These are phyloP conservation scores for Gallinago jamesoni DNA, from an alignment of 2,113 vertebrate genomes.

Conservation along the genomic window DNA sequence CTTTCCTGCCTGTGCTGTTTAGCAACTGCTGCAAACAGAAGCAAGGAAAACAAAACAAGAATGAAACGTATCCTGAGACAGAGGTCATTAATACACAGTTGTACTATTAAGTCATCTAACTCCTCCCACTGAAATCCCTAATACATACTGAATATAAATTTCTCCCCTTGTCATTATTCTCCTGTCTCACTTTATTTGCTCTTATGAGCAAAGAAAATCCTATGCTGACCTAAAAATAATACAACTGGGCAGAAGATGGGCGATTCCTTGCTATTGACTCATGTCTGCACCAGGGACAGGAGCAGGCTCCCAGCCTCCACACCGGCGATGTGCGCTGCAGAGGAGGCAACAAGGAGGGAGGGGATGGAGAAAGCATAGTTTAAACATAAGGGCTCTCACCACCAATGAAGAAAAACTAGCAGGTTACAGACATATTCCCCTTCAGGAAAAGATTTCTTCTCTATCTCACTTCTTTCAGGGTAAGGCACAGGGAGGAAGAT, in stretches of 20 bases:
- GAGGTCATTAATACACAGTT: background rate
- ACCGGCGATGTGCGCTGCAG: background rate
- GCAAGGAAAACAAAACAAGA: background rate
- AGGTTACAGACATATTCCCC: background rate
- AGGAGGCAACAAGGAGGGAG: background rate
- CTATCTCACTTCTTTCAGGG: background rate
- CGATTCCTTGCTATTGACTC: background rate
- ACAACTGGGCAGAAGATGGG: background rate
- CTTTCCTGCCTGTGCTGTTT: background rate
- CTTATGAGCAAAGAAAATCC: background rate
- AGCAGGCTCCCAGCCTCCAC: background rate
- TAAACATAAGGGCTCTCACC: background rate
- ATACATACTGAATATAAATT: rapidly evolving
- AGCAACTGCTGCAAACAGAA: background rate
- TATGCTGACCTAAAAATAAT: background rate
- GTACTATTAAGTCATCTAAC: background rate
- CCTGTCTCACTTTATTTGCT: background rate
- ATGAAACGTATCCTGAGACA: background rate
- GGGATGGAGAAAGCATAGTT: background rate
- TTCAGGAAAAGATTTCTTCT: conserved; percentile 43
- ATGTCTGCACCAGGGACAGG: background rate
- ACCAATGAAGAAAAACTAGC: background rate
- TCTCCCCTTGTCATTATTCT: background rate
- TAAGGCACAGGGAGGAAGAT: background rate
- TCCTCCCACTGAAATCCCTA: background rate